Evolutionary conservation across 2,797 vertebrate genomes (phyloP), one percentile per base, ranked within the genome.

Genomic region (Lemur catta): DNA sequence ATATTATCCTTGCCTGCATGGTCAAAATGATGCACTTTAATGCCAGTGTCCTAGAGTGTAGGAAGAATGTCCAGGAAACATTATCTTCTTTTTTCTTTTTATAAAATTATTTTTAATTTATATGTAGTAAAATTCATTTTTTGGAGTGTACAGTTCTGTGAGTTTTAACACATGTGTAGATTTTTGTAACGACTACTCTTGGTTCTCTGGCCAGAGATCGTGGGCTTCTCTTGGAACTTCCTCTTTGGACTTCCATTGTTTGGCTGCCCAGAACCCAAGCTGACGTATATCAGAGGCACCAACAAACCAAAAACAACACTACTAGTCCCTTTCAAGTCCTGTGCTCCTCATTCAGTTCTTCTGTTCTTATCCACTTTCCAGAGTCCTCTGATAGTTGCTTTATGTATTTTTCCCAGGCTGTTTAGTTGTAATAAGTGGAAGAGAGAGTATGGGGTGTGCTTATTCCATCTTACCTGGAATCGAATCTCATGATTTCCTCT

Each of bases 1-100:
- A 4, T 48, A 5, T 48, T 71, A 14, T 82, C 12, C 22, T 94
- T 72, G 4, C 52, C 17, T 52, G 3, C 1, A 6, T n/a, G 33
- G 22, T 86, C 17, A 94, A 57, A 95, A 93, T 76, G 46, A 48
- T 57, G 74, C 35, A 4, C 5, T 92, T 93, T 95, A 94, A 63
- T 91, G 38, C 74, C 26, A 55, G 0, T 63, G 35, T 78, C 4
- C 30, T 93, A 41, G 33, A 12, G 15, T 75, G 12, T 17, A 30
- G 28, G 9, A 78, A 95, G 50, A 79, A 67, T 59, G 6, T 65
- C 30, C 6, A 87, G n/a, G 28, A 9, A 72, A 84, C 76, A 22
- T 61, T 12, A 80, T 61, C 61, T 26, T 10, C 4, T 84, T 89
- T 89, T 86, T 80, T n/a, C 13, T 3, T 89, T 84, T 80, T 69